These are phyloP conservation scores for Nebria salina DNA, from an alignment of 2,888 invertebrate species.

Conservation along the genomic window DNA sequence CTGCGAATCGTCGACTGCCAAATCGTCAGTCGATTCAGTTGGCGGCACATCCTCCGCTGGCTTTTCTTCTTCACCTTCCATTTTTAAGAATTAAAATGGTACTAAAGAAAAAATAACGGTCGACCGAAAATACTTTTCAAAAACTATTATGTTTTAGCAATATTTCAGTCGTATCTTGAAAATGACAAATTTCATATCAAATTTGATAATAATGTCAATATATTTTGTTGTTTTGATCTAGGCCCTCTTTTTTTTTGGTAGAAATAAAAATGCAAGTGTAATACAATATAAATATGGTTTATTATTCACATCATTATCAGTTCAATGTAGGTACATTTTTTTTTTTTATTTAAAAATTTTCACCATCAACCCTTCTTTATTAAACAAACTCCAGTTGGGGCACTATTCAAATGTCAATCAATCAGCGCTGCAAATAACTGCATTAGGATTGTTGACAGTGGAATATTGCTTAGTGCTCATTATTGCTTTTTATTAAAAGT, in stretches of 20 bases:
- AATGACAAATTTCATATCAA: no score
- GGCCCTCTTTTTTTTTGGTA: background rate
- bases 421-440: background rate
- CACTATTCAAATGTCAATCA: background rate
- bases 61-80: background rate
- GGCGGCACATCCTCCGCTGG: no score
- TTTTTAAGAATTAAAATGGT: background rate
- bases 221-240: background rate
- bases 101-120: background rate
- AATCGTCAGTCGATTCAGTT: no score
- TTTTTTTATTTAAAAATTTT: conserved; percentile 18
- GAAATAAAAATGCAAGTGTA: background rate
- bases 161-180: background rate
- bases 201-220: background rate
- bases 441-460: background rate
- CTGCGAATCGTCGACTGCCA: background rate
- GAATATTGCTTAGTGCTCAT: background rate
- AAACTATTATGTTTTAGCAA: no score
- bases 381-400: conserved; percentile 19
- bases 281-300: conserved; percentile 62
- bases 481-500: background rate
- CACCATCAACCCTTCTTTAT: conserved; percentile 3
- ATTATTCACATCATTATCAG: conserved; percentile 60
- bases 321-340: conserved; percentile 54
- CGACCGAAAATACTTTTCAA: no score